These are phyloP conservation scores for Abscondita cerata DNA, from an alignment of 2,888 invertebrate species.

Conservation along the genomic window DNA sequence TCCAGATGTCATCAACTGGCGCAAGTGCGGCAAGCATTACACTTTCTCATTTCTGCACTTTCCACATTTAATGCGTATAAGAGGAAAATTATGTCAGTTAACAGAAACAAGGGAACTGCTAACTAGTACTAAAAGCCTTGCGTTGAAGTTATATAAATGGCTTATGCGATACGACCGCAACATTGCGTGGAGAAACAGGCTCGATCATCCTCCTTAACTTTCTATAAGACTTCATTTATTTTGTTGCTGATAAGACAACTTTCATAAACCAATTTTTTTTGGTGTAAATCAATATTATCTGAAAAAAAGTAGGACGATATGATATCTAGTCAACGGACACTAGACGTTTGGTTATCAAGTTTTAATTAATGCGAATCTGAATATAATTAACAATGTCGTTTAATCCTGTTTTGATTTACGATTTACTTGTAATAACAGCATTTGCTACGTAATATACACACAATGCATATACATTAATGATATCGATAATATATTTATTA, in stretches of 20 bases:
- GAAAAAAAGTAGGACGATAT: neutral
- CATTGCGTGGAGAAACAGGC: constrained; percentile 41
- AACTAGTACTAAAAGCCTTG: constrained; percentile 56
- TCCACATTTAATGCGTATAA: constrained; percentile 56
- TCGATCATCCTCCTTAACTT: constrained; percentile 46
- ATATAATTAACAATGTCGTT: neutral
- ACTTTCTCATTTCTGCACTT: constrained; percentile 49
- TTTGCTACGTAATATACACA: too few species aligned
- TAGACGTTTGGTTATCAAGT: neutral
- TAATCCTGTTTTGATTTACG: constrained; percentile 1
- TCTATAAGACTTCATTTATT: constrained; percentile 35
- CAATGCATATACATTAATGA: too few species aligned
- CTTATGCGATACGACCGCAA: constrained; percentile 51
- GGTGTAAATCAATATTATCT: neutral
- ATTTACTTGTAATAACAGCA: neutral
- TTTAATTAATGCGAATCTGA: neutral
- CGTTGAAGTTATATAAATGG: constrained; percentile 54
- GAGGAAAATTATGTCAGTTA: constrained; percentile 58
- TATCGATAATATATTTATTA: too few species aligned
- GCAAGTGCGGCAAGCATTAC: constrained; percentile 37
- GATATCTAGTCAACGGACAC: too few species aligned
- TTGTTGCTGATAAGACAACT: constrained; percentile 23
- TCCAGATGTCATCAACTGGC: constrained; percentile 45
- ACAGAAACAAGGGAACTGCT: constrained; percentile 56
- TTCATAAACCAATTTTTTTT: constrained; percentile 25